A percentile compares a stretch with the other conserved stretches of the same genome.
These are phyloP conservation scores for Bombus confusus DNA, from an alignment of 1,140 invertebrate species.

Conservation along the genomic window DNA sequence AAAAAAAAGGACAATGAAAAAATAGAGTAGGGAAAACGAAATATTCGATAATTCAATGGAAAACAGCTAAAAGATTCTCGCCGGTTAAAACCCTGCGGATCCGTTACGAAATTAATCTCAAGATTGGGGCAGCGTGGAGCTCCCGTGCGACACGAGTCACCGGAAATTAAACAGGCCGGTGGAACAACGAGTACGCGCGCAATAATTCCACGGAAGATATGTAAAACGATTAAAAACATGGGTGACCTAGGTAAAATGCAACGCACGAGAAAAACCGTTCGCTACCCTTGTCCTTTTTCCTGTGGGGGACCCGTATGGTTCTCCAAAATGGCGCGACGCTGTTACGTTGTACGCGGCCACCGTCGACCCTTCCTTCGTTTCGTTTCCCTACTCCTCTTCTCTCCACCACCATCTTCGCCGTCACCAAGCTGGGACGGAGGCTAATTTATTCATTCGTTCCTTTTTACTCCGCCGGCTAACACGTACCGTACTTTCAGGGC, in stretches of 20 bases:
- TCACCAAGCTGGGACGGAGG: conserved; percentile 60
- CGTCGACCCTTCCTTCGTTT: conserved; percentile 60
- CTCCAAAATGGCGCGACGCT: conserved; percentile 78
- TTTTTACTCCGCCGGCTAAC: conserved; percentile 76
- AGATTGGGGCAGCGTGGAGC: conserved; percentile 2
- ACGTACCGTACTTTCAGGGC: conserved; percentile 76
- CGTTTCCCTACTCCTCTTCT: background rate
- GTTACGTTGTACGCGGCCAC: conserved; percentile 42
- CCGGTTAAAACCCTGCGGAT: background rate
- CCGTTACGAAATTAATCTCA: conserved; percentile 47
- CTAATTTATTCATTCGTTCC: conserved; percentile 81
- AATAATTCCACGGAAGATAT: conserved; percentile 48
- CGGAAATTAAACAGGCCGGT: conserved; percentile 47
- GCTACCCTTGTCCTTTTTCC: conserved; percentile 50
- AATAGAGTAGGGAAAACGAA: no score
- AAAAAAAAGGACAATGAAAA: background rate
- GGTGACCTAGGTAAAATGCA: conserved; percentile 62
- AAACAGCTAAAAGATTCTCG: background rate
- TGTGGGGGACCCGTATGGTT: conserved; percentile 60
- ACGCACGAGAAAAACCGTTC: conserved; percentile 63
- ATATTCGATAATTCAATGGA: conserved; percentile 12
- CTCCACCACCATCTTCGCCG: conserved; percentile 55
- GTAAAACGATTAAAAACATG: conserved; percentile 54
- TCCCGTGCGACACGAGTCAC: background rate
- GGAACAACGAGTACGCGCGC: conserved; percentile 34